phyloP scores from a whole-genome alignment of 92 coral and sea anemone genomes.

The Actinernus sp. region DNA sequence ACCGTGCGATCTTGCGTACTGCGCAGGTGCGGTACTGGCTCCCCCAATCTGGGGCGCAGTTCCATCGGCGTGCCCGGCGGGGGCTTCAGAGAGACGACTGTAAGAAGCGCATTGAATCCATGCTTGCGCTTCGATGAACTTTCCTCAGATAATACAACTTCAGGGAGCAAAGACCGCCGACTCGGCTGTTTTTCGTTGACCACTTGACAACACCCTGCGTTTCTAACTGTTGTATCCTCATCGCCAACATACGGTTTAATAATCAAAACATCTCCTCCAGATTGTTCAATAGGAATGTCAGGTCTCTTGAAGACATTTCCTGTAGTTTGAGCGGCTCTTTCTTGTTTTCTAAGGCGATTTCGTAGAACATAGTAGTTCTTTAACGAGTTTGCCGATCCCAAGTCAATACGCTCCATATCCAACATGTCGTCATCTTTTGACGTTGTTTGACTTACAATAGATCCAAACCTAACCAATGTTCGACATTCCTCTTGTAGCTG shows the following conservation, averaged over 20 bases:
- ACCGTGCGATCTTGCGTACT: background rate
- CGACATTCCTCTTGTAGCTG: too few species aligned
- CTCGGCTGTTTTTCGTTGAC: too few species aligned
- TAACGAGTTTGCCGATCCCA: slow-evolving; percentile 3
- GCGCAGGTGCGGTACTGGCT: background rate
- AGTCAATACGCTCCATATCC: background rate
- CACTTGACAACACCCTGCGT: background rate
- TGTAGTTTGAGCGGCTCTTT: background rate
- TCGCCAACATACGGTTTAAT: background rate
- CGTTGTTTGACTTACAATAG: background rate
- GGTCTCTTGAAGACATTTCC: too few species aligned
- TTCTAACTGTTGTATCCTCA: background rate
- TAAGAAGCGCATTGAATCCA: background rate
- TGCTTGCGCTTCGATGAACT: background rate
- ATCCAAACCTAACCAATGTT: too few species aligned
- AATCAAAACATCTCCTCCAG: background rate
- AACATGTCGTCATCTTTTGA: background rate
- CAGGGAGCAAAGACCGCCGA: background rate
- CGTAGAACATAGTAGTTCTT: background rate
- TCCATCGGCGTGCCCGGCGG: background rate
- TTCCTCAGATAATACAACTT: background rate
- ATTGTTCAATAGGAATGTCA: too few species aligned
- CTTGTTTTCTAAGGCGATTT: background rate
- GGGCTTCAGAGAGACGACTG: background rate
- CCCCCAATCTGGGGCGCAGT: background rate